These are phyloP conservation scores for Amblyopsis hoosieri DNA, from an alignment of 2,797 vertebrate species.

Conservation along the genomic window DNA sequence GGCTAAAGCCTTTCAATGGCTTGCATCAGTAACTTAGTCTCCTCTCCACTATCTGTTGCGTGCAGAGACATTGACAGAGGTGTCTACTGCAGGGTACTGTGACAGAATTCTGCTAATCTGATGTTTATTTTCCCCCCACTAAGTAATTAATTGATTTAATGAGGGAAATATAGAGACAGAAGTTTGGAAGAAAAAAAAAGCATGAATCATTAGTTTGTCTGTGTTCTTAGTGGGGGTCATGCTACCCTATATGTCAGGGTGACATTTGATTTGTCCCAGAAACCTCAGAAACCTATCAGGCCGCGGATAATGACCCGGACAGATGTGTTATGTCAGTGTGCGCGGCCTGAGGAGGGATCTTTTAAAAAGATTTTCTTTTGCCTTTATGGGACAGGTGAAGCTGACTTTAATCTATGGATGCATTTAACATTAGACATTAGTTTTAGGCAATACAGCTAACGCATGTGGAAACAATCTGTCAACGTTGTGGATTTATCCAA, in stretches of 20 bases:
- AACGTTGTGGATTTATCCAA: constrained; percentile 53
- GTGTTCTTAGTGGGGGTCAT: constrained; percentile 12
- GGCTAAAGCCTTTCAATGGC: neutral
- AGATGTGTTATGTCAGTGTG: constrained; percentile 69
- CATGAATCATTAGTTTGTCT: constrained; percentile 11
- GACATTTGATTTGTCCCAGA: constrained; percentile 52
- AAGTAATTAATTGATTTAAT: too few relatives aligned
- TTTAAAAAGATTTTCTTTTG: constrained; percentile 62
- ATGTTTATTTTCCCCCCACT: constrained; percentile 15
- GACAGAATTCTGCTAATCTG: constrained; percentile 26
- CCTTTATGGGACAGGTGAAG: constrained; percentile 70
- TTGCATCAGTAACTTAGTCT: neutral
- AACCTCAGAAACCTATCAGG: constrained; percentile 52
- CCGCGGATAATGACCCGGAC: constrained; percentile 56
- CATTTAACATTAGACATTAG: constrained; percentile 19
- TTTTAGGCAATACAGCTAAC: constrained; percentile 35
- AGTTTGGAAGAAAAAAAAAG: neutral
- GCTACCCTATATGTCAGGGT: constrained; percentile 24
- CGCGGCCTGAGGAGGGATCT: constrained; percentile 31
- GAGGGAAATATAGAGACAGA: neutral
- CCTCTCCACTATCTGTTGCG: constrained; percentile 11
- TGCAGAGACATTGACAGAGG: constrained; percentile 3
- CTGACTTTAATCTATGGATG: constrained; percentile 74
- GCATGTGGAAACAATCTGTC: constrained; percentile 66
- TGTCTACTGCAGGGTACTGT: constrained; percentile 24